A percentile compares a stretch with the other conserved stretches of the same genome.
Evolutionary conservation across 2,797 vertebrate genomes (phyloP).

Genomic region (Anniella stebbinsi): DNA sequence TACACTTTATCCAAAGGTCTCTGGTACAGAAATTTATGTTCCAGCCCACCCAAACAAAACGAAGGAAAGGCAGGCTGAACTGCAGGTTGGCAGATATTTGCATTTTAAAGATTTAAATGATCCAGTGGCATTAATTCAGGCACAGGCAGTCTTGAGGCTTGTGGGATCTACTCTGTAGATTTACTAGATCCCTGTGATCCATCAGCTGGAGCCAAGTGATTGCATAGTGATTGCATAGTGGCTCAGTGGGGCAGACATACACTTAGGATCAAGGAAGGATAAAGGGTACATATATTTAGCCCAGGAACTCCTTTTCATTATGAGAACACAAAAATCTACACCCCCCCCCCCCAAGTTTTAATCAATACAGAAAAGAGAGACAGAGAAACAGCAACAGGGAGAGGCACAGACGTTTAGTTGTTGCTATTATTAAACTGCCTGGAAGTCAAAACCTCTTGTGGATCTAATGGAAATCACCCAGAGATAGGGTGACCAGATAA

Average conservation of each 20-base stretch:
- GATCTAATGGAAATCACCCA: background rate
- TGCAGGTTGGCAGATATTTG: slow-evolving; percentile 44
- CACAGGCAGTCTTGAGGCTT: background rate
- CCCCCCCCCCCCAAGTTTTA: background rate
- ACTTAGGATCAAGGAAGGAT: background rate
- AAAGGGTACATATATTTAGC: background rate
- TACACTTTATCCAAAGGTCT: slow-evolving; percentile 75
- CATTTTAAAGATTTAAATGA: slow-evolving; percentile 66
- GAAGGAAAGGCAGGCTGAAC: slow-evolving; percentile 64
- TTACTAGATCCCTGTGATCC: background rate
- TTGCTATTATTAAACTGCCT: background rate
- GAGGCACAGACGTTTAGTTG: background rate
- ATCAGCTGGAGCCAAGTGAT: background rate
- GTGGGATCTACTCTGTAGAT: background rate
- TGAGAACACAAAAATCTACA: background rate
- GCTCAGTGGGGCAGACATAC: background rate
- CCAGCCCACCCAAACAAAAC: slow-evolving; percentile 67
- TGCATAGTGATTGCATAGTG: background rate
- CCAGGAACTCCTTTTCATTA: background rate
- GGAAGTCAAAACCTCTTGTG: background rate
- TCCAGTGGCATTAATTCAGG: slow-evolving; percentile 57
- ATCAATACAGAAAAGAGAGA: background rate
- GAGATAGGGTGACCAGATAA: too few species aligned
- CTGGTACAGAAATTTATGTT: slow-evolving; percentile 52
- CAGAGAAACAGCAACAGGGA: background rate